A percentile compares a stretch with the other conserved stretches of the same genome.
Conservation (phyloP, 2,888 invertebrate genomes). For the Aphidoletes aphidimyza region DNA sequence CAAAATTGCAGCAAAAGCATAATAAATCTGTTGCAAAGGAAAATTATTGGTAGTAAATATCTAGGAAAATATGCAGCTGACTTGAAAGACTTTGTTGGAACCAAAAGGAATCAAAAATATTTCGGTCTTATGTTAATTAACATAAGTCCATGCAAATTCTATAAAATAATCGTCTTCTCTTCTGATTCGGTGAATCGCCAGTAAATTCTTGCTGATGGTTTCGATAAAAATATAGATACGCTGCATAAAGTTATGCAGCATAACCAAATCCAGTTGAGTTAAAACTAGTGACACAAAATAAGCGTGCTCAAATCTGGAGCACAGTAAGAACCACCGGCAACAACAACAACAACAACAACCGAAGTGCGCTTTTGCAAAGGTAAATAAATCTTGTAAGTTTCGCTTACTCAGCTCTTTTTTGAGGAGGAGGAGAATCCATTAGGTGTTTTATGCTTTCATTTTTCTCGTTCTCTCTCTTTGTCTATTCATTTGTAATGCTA, state of each 20-base stretch:
- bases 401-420: conserved; percentile 41
- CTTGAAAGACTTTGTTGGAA: not conserved
- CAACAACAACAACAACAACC: conserved; percentile 2
- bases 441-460: conserved; percentile 43
- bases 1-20: not conserved
- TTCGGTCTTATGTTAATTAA: not conserved
- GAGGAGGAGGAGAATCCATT: conserved; percentile 13
- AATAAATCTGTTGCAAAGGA: not conserved
- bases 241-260: not conserved
- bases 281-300: conserved; percentile 37
- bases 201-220: too few species aligned
- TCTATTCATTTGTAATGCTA: not conserved
- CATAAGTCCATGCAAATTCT: not conserved
- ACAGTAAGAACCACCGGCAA: too few species aligned
- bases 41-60: conserved; percentile 38
- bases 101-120: not conserved
- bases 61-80: too few species aligned
- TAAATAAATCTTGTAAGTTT: conserved; percentile 32
- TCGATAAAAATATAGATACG: not conserved
- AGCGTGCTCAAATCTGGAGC: conserved; percentile 18
- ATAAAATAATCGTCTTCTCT: not conserved
- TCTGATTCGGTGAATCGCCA: too few species aligned
- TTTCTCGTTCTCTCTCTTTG: not conserved
- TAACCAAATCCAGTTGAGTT: not conserved
- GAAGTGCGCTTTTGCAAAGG: not conserved